Conservation (phyloP, 2,797 vertebrate species). For the Schizopygopsis pylzovi region DNA sequence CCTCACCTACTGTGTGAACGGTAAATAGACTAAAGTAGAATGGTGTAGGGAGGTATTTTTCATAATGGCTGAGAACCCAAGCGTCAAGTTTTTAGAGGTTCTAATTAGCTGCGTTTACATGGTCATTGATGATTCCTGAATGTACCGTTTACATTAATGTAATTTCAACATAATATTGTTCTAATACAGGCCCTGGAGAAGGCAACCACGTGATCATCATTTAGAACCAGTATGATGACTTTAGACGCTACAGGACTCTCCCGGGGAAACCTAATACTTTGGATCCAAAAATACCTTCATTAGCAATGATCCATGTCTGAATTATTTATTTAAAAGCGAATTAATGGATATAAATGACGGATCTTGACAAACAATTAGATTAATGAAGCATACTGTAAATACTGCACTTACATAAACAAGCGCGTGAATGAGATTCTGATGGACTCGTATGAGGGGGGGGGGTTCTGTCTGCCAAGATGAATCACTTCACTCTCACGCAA, state of each 20-base stretch:
- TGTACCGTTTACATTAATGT: slow-evolving; percentile 1
- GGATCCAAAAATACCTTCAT: slow-evolving; percentile 28
- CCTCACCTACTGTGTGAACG: background rate
- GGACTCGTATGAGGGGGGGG: slow-evolving; percentile 4
- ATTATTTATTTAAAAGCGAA: slow-evolving; percentile 27
- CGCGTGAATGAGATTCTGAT: slow-evolving; percentile 4
- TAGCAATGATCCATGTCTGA: slow-evolving; percentile 45
- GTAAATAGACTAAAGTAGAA: background rate
- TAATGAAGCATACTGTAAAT: slow-evolving; percentile 51
- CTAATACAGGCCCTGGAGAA: background rate
- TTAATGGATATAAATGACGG: slow-evolving; percentile 46
- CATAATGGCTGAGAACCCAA: background rate
- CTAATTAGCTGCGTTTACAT: background rate
- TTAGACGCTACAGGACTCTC: background rate
- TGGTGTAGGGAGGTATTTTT: background rate
- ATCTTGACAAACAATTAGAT: slow-evolving; percentile 54
- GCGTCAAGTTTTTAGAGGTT: background rate
- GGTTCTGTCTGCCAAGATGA: slow-evolving; percentile 37
- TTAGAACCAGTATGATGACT: background rate
- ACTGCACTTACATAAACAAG: slow-evolving; percentile 38
- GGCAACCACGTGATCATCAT: background rate
- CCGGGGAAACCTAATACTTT: slow-evolving; percentile 17
- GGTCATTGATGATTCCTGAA: background rate
- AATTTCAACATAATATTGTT: slow-evolving; percentile 1
- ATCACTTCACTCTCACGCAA: slow-evolving; percentile 31